phyloP scores from a whole-genome alignment of 2,888 invertebrate species.

The Cabera pusaria region DNA sequence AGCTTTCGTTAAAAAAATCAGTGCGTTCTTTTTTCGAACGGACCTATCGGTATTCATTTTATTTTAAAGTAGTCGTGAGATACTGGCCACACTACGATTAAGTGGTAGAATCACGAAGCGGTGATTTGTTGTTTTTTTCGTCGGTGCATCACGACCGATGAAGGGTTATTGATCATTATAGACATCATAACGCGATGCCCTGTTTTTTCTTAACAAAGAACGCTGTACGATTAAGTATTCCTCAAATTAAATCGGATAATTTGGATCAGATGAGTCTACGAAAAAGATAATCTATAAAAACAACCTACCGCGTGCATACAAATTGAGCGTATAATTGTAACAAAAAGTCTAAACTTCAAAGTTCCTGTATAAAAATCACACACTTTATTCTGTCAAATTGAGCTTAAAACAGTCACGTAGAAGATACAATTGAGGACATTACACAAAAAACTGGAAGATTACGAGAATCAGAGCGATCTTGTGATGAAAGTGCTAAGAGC shows the following conservation, averaged over 20 bases:
- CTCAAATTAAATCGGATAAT: conserved; percentile 50
- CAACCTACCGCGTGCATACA: conserved; percentile 66
- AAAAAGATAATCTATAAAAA: conserved; percentile 40
- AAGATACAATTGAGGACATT: conserved; percentile 43
- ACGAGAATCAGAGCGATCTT: conserved; percentile 30
- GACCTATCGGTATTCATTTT: conserved; percentile 62
- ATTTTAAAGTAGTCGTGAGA: conserved; percentile 81
- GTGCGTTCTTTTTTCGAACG: conserved; percentile 67
- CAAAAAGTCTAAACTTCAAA: conserved; percentile 35
- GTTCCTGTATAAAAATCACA: conserved; percentile 34
- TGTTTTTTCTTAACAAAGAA: conserved; percentile 54
- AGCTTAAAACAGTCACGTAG: conserved; percentile 68
- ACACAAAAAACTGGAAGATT: too few species aligned
- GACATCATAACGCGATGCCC: conserved; percentile 61
- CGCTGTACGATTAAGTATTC: conserved; percentile 51
- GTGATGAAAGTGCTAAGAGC: conserved; percentile 14
- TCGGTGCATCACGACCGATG: conserved; percentile 63
- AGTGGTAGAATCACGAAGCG: conserved; percentile 76
- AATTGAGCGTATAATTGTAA: conserved; percentile 54
- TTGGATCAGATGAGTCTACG: conserved; percentile 39
- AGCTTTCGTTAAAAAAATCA: conserved; percentile 79
- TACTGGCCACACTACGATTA: conserved; percentile 73
- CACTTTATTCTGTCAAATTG: conserved; percentile 63
- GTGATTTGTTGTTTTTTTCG: conserved; percentile 62
- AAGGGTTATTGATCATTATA: conserved; percentile 76